Conservation (phyloP, 2,113 vertebrate genomes). For the Hymenochirus boettgeri region DNA sequence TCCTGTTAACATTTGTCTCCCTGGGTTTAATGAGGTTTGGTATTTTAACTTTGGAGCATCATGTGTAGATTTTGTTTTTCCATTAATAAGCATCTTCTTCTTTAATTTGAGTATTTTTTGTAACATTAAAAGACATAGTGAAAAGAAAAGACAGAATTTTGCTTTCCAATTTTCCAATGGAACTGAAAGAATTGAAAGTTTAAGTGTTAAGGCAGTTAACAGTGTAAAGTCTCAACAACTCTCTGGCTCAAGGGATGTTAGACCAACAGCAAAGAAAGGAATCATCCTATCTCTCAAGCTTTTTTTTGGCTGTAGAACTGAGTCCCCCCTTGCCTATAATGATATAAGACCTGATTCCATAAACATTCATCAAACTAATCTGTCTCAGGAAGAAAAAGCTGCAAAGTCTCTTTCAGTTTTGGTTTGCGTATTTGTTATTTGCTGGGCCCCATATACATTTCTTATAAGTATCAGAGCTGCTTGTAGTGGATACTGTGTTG, state of each 20-base stretch:
- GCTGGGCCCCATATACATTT: slow-evolving; percentile 79
- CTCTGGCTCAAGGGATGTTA: not conserved
- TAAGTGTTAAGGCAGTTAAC: not conserved
- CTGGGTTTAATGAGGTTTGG: slow-evolving; percentile 74
- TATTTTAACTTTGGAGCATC: slow-evolving; percentile 73
- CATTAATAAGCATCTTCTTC: slow-evolving; percentile 73
- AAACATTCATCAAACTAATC: slow-evolving; percentile 25
- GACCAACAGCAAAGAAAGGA: not conserved
- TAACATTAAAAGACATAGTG: slow-evolving; percentile 68
- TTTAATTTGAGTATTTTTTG: slow-evolving; percentile 82
- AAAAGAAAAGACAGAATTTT: slow-evolving; percentile 36
- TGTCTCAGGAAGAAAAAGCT: slow-evolving; percentile 65
- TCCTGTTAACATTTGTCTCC: slow-evolving; percentile 51
- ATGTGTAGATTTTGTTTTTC: slow-evolving; percentile 82
- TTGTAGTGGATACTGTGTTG: slow-evolving; percentile 52
- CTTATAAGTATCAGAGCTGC: slow-evolving; percentile 66
- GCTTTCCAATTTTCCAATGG: not conserved
- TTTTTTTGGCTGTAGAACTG: not conserved
- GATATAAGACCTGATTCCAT: not conserved
- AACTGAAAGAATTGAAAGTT: not conserved
- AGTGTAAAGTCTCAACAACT: not conserved
- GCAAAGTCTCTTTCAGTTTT: slow-evolving; percentile 76
- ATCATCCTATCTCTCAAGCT: not conserved
- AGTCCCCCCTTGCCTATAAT: not conserved
- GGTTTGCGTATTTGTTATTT: slow-evolving; percentile 69